A percentile compares a stretch with the other conserved stretches of the same genome.
Conservation (phyloP, 2,797 vertebrate genomes). For the Eospalax fontanierii region DNA sequence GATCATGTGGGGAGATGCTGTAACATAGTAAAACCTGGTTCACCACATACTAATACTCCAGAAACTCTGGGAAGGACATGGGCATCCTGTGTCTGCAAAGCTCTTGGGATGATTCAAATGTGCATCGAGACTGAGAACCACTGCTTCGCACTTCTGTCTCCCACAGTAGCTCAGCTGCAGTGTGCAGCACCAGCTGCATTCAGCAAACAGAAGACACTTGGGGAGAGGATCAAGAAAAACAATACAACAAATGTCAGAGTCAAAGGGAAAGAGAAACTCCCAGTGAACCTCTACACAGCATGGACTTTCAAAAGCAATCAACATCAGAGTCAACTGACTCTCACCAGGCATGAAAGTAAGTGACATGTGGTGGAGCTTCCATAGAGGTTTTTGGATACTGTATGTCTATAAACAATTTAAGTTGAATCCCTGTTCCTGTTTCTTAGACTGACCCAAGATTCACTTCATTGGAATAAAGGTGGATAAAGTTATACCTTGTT, state of each 20-base stretch:
- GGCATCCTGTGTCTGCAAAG: background rate
- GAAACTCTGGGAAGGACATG: background rate
- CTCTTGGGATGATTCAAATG: background rate
- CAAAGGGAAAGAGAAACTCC: conserved; percentile 43
- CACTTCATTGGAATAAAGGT: background rate
- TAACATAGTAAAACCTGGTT: background rate
- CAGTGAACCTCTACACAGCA: background rate
- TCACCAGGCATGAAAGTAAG: background rate
- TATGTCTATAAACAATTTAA: conserved; percentile 41
- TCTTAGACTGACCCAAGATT: background rate
- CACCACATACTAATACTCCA: background rate
- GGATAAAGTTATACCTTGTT: conserved; percentile 22
- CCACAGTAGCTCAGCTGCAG: background rate
- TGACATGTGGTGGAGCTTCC: background rate
- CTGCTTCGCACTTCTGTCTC: background rate
- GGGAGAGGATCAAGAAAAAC: conserved; percentile 55
- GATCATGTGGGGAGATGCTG: background rate
- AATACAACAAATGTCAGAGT: conserved; percentile 17
- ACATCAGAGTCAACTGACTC: conserved; percentile 35
- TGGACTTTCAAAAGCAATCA: conserved; percentile 45
- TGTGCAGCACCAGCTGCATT: background rate
- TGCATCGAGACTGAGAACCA: background rate
- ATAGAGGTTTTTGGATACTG: conserved; percentile 39
- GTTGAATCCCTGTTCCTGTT: conserved; percentile 35
- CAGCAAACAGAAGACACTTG: background rate